Evolutionary conservation across 2,888 invertebrate species (phyloP).

Genomic region (Drosophila helvetica): DNA sequence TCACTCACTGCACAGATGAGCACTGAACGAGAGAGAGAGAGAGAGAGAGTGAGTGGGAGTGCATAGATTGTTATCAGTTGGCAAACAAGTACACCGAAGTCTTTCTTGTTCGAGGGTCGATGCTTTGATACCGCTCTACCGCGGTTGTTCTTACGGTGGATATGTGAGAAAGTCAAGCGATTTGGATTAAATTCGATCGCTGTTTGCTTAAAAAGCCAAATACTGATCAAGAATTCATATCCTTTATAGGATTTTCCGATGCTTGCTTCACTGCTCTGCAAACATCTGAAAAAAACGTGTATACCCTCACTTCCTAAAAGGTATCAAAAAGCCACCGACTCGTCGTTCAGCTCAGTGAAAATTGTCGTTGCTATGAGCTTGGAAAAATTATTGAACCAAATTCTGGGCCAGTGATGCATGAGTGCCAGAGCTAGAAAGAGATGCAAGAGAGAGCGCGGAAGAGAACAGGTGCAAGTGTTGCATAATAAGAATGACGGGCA

Average conservation of each 20-base stretch:
- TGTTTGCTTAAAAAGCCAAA: too few species aligned
- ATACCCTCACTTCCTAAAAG: background rate
- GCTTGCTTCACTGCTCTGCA: background rate
- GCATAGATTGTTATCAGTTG: conserved; percentile 68
- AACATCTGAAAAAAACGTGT: background rate
- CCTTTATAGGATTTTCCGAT: background rate
- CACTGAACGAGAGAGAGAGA: background rate
- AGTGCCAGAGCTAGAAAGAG: background rate
- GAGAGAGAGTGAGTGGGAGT: background rate
- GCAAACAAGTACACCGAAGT: background rate
- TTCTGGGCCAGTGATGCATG: conserved; percentile 38
- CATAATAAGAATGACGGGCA: conserved; percentile 43
- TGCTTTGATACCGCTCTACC: background rate
- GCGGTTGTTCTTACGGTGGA: background rate
- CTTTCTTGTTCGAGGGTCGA: background rate
- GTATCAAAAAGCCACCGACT: conserved; percentile 52
- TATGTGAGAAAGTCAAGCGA: background rate
- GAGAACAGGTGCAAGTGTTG: conserved; percentile 36
- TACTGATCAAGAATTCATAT: background rate
- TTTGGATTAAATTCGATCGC: background rate
- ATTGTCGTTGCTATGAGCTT: conserved; percentile 26
- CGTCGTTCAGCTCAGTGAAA: conserved; percentile 7
- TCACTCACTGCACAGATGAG: conserved; percentile 5
- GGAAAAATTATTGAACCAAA: conserved; percentile 44
- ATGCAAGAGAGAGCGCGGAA: background rate